A percentile compares a stretch with the other conserved stretches of the same genome.
Conservation (phyloP, 2,888 invertebrate genomes). For the Melinaea menophilus region DNA sequence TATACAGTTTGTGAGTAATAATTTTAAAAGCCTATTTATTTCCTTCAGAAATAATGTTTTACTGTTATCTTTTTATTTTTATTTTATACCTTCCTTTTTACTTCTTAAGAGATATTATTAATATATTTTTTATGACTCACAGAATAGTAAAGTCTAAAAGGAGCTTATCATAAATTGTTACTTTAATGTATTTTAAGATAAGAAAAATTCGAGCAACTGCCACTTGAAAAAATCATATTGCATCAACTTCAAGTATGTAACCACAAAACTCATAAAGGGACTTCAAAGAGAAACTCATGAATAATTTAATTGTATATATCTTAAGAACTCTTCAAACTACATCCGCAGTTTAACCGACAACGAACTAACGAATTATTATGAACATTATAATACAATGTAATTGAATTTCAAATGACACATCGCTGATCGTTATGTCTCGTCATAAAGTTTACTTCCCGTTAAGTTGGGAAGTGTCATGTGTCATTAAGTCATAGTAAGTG, state of each 20-base stretch:
- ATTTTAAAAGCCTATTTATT: too few relatives aligned
- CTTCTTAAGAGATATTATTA: too few relatives aligned
- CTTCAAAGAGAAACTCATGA: slow-evolving; percentile 45
- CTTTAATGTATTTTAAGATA: slow-evolving; percentile 30
- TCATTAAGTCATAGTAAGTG: slow-evolving; percentile 2
- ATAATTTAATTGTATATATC: slow-evolving; percentile 55
- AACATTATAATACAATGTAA: slow-evolving; percentile 40
- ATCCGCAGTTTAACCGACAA: slow-evolving; percentile 33
- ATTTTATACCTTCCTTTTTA: too few relatives aligned
- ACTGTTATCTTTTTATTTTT: too few relatives aligned
- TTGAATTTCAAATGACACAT: slow-evolving; percentile 34
- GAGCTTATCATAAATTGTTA: slow-evolving; percentile 15
- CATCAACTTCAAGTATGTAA: slow-evolving; percentile 56
- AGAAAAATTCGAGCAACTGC: slow-evolving; percentile 40
- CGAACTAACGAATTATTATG: slow-evolving; percentile 26
- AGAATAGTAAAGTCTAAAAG: background rate
- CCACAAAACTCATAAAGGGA: slow-evolving; percentile 40
- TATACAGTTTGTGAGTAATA: slow-evolving; percentile 3
- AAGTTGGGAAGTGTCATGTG: background rate
- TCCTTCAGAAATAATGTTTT: too few relatives aligned
- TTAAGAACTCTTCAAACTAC: slow-evolving; percentile 35
- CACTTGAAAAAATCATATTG: slow-evolving; percentile 58
- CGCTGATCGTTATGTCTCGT: slow-evolving; percentile 26
- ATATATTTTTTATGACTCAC: too few relatives aligned
- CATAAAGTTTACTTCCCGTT: slow-evolving; percentile 22